phyloP scores from a whole-genome alignment of 2,888 invertebrate genomes.

The Icerya purchasi region DNA sequence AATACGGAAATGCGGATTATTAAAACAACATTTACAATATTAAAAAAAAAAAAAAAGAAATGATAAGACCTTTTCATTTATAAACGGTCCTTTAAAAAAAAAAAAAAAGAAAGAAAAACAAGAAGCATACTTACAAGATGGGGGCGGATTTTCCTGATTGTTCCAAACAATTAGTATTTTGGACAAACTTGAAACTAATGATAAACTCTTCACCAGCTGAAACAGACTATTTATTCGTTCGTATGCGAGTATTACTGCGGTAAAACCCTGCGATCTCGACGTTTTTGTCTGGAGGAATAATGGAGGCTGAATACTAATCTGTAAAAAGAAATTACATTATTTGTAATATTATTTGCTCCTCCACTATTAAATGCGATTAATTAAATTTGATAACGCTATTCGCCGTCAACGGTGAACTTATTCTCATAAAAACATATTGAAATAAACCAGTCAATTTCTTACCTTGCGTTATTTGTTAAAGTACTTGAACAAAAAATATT shows the following conservation, averaged over 20 bases:
- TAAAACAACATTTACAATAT: too few relatives aligned
- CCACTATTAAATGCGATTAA: not conserved
- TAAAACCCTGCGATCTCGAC: conserved; percentile 62
- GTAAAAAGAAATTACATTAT: conserved; percentile 15
- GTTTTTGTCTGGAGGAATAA: conserved; percentile 71
- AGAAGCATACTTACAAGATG: conserved; percentile 41
- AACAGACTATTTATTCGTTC: conserved; percentile 78
- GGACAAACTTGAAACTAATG: conserved; percentile 67
- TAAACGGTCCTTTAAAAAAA: not conserved
- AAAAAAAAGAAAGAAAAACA: conserved; percentile 5
- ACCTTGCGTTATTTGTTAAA: too few relatives aligned
- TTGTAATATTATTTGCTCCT: not conserved
- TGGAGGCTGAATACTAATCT: conserved; percentile 44
- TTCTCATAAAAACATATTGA: too few relatives aligned
- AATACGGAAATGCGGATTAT: too few relatives aligned
- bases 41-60: too few relatives aligned
- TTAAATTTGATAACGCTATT: too few relatives aligned
- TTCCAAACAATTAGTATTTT: conserved; percentile 93
- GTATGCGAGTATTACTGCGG: conserved; percentile 85
- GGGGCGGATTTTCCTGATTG: conserved; percentile 76
- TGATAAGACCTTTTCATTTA: too few relatives aligned
- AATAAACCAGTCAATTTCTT: too few relatives aligned
- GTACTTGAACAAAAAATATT: too few relatives aligned
- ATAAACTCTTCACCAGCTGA: conserved; percentile 60
- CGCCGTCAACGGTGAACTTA: too few relatives aligned